Base-by-base conservation (phyloP, 2,888 invertebrate species). In the Leistus spinibarbis region DNA sequence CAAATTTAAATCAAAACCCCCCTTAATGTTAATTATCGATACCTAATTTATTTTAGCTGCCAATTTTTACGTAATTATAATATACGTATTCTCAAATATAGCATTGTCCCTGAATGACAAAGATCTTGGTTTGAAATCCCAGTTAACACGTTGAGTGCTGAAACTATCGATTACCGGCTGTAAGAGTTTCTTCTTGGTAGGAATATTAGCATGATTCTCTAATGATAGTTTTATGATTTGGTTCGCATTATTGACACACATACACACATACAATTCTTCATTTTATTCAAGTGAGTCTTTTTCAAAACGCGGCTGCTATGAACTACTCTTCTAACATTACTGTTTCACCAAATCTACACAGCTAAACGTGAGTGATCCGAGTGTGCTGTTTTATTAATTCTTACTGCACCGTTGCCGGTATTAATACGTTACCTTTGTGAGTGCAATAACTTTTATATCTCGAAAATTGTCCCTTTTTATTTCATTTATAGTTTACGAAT, bases 371-470 rank as follows among this genome's bases (percentile, higher is more conserved):
- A 40, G 40, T 40, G 40, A 40, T 40, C 40, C 40, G 54, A 24
- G 65, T 65, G 71, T 54, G 13, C 40, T 3, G 13, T 40, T 40
- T 40, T 40, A n/a, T n/a, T n/a, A 10, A 7, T 40, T 27, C 64
- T 56, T 24, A 60, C 22, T 57, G 73, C 73, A 68, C 67, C 63
- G 63, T 60, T 68, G 68, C 69, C 54, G 54, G 54, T 64, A 54
- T 64, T 69, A 40, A 40, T 40, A 69, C 75, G 75, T 75, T 75
- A 75, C 75, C 75, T 75, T 66, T 75, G 62, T 75, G 27, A 75
- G 75, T 75, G 75, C 75, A 75, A 75, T 75, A 75, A 75, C 64
- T 56, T 69, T 69, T 67, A 60, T 73, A 67, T 73, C 40, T 56
- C 56, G 40, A 40, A 40, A 40, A 40, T 40, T 40, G 40, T 13